phyloP scores from a whole-genome alignment of 2,113 vertebrate species.

The Oreochromis aureus region DNA sequence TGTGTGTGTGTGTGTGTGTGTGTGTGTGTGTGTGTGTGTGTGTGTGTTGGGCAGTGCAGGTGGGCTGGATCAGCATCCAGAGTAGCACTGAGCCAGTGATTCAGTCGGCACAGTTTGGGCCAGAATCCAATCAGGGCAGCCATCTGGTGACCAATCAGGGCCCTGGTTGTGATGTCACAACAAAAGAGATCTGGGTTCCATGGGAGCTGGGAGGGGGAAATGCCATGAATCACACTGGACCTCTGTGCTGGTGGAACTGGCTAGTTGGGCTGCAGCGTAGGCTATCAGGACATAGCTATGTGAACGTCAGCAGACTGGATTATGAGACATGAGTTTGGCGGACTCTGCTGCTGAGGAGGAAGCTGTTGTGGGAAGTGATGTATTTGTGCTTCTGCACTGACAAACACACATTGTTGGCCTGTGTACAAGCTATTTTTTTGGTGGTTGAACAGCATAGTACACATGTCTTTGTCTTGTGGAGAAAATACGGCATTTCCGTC shows the following conservation, averaged over 20 bases:
- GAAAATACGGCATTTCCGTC: slow-evolving; percentile 1
- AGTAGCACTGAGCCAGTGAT: slow-evolving; percentile 60
- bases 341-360: slow-evolving; percentile 6
- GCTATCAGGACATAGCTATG: neutral
- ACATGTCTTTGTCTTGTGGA: neutral
- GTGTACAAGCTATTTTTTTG: neutral
- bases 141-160: slow-evolving; percentile 74
- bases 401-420: neutral
- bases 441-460: neutral
- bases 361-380: neutral
- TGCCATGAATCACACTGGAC: slow-evolving; percentile 56
- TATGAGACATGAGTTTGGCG: neutral
- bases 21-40: slow-evolving; percentile 13
- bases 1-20: neutral
- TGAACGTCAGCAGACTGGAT: slow-evolving; percentile 6
- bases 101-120: slow-evolving; percentile 65
- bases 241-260: slow-evolving; percentile 14
- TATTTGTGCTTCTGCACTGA: slow-evolving; percentile 1
- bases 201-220: slow-evolving; percentile 48
- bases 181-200: slow-evolving; percentile 31
- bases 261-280: neutral
- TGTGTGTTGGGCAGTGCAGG: slow-evolving; percentile 38
- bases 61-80: slow-evolving; percentile 64
- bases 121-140: slow-evolving; percentile 65
- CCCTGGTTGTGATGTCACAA: slow-evolving; percentile 66